Base-by-base conservation (phyloP, 2,888 invertebrate species). In the Itoplectis maculator region DNA sequence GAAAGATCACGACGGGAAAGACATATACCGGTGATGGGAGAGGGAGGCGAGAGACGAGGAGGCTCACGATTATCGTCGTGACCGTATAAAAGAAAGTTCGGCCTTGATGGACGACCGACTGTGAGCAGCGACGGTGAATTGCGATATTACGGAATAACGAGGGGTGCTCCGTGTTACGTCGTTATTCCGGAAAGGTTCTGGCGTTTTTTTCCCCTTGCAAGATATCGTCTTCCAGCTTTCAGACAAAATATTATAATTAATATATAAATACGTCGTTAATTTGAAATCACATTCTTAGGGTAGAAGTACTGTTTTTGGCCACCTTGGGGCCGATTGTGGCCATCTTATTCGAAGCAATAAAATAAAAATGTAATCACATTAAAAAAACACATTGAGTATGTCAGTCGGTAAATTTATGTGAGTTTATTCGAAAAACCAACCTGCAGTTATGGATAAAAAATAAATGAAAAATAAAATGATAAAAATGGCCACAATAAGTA, bases 141-240 rank as follows among this genome's bases (percentile, higher is more conserved):
- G 9, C 11, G 20, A 54, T 23, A 23, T 54, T 23, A 54, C 11
- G 54, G 23, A 54, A 54, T 54, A 54, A 54, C 54, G 54, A 54
- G 54, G n/a, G 11, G 23, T 54, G 23, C 54, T 20, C 20, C 0
- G 23, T 11, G 5, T 20, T 54, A 23, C 23, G 13, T 54, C 23
- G 23, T n/a, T 11, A 54, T 23, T 20, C 54, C 9, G 23, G 13
- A 74, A 35, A 65, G 40, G 74, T 49, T 74, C 63, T 37, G 42
- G 54, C 5, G 54, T 11, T 2, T 20, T 54, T 54, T 54, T 54
- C 20, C 2, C 11, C 2, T 29, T 29, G 5, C 6, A 54, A 20
- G 13, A 23, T 0, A 11, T 54, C 3, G 11, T 23, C 20, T 23
- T 6, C 23, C 23, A 13, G 23, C 11, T 23, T 23, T 4, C 20